A percentile compares a stretch with the other conserved stretches of the same genome.
Conservation (phyloP, 2,888 invertebrate species). For the Campoplex nolae region DNA sequence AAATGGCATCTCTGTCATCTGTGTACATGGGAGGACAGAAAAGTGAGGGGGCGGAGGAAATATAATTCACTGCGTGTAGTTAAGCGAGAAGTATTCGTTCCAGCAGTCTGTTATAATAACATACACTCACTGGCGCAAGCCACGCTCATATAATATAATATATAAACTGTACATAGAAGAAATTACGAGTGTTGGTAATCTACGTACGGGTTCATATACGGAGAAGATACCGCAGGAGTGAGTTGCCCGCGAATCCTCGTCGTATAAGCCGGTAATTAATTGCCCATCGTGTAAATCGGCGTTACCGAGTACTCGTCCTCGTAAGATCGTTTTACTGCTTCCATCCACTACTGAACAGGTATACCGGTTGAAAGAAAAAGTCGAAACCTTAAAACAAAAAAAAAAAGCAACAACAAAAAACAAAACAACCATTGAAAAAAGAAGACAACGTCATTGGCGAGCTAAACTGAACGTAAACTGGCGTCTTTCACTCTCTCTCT, state of each 20-base stretch:
- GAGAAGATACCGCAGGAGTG: slow-evolving; percentile 12
- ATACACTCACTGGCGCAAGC: slow-evolving; percentile 18
- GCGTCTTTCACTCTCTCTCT: slow-evolving; percentile 49
- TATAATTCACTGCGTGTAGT: slow-evolving; percentile 38
- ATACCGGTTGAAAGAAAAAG: slow-evolving; percentile 13
- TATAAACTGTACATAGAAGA: slow-evolving; percentile 52
- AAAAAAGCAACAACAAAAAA: too few species aligned
- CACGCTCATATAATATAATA: slow-evolving; percentile 42
- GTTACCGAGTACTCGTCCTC: slow-evolving; percentile 54
- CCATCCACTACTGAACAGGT: slow-evolving; percentile 34
- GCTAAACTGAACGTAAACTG: slow-evolving; percentile 64
- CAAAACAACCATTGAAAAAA: neutral
- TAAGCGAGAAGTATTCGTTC: slow-evolving; percentile 37
- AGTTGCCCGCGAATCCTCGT: slow-evolving; percentile 40
- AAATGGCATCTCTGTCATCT: neutral
- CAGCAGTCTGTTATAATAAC: slow-evolving; percentile 47
- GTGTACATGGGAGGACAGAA: slow-evolving; percentile 10
- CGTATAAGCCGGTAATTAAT: slow-evolving; percentile 67
- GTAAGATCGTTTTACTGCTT: slow-evolving; percentile 62
- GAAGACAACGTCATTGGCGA: slow-evolving; percentile 59
- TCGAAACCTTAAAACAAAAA: neutral
- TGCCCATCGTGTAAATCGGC: slow-evolving; percentile 66
- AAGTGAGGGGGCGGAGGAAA: neutral
- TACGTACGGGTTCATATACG: slow-evolving; percentile 44
- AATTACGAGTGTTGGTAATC: slow-evolving; percentile 63